Percentiles rank a stretch among this genome's conserved stretches.
phyloP scores from a whole-genome alignment of 2,797 vertebrate genomes.

The Hapalemur alaotrensis region DNA sequence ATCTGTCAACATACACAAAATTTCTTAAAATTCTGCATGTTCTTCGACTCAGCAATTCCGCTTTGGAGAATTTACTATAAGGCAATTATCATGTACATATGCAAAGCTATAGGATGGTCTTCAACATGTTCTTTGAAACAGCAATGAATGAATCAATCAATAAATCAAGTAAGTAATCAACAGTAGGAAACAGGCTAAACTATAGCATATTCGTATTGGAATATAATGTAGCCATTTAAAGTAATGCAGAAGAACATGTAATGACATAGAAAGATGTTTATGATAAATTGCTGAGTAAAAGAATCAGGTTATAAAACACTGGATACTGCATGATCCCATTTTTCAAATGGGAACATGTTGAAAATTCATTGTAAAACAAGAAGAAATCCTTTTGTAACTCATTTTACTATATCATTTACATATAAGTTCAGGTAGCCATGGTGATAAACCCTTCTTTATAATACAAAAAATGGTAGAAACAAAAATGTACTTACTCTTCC shows the following conservation, averaged over 20 bases:
- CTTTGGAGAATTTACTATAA: slow-evolving; percentile 18
- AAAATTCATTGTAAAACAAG: slow-evolving; percentile 55
- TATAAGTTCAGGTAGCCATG: slow-evolving; percentile 7
- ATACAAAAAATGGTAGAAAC: background rate
- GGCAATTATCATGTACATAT: background rate
- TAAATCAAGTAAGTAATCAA: background rate
- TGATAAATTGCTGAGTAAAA: slow-evolving; percentile 10
- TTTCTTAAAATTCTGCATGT: slow-evolving; percentile 23
- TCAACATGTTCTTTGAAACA: slow-evolving; percentile 27
- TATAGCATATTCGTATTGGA: background rate
- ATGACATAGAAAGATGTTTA: background rate
- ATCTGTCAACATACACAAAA: background rate
- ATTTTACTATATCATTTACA: slow-evolving; percentile 30
- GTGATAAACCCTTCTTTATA: slow-evolving; percentile 31
- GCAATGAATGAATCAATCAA: background rate
- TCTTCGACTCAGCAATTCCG: slow-evolving; percentile 24
- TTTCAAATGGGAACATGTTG: slow-evolving; percentile 36
- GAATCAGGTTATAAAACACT: background rate
- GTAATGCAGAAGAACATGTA: background rate
- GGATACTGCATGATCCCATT: background rate
- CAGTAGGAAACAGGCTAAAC: background rate
- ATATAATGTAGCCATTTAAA: slow-evolving; percentile 3
- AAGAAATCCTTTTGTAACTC: slow-evolving; percentile 47
- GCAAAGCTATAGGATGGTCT: background rate
- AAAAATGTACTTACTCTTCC: slow-evolving; percentile 91